phyloP scores from a whole-genome alignment of 2,888 invertebrate species.

The Leucoptera coffeella region DNA sequence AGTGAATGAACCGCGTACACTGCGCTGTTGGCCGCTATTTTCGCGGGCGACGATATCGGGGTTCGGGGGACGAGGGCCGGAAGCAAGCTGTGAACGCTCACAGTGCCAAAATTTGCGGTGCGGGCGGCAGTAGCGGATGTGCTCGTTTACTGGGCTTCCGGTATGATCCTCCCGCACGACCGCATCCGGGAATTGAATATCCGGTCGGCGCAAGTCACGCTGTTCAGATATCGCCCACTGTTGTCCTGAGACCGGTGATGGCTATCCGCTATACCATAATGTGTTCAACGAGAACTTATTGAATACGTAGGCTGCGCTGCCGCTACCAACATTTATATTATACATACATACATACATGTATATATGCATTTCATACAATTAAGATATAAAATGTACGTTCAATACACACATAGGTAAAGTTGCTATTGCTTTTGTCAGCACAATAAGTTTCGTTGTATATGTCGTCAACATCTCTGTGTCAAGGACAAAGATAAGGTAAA shows the following conservation, averaged over 20 bases:
- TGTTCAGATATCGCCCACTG: conserved; percentile 42
- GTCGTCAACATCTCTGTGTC: conserved; percentile 47
- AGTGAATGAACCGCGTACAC: conserved; percentile 64
- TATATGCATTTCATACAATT: no score
- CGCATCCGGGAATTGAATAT: conserved; percentile 53
- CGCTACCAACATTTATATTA: no score
- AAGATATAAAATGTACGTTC: no score
- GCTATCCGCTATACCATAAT: conserved; percentile 10
- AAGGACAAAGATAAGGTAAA: no score
- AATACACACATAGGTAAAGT: no score
- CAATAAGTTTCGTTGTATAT: conserved; percentile 42
- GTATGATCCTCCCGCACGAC: conserved; percentile 47
- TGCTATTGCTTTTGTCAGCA: no score
- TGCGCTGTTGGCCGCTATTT: conserved; percentile 52
- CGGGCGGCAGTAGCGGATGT: conserved; percentile 51
- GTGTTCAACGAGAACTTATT: no score
- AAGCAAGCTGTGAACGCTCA: conserved; percentile 46
- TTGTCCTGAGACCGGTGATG: conserved; percentile 33
- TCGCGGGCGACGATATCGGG: conserved; percentile 40
- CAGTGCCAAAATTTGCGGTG: conserved; percentile 53
- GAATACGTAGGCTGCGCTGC: no score
- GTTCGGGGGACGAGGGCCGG: conserved; percentile 44
- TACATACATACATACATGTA: no score
- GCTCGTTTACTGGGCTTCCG: conserved; percentile 52
- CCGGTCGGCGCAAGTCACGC: conserved; percentile 44